Base-by-base conservation (phyloP, 2,113 vertebrate genomes). In the Psittacula cyanocephala region DNA sequence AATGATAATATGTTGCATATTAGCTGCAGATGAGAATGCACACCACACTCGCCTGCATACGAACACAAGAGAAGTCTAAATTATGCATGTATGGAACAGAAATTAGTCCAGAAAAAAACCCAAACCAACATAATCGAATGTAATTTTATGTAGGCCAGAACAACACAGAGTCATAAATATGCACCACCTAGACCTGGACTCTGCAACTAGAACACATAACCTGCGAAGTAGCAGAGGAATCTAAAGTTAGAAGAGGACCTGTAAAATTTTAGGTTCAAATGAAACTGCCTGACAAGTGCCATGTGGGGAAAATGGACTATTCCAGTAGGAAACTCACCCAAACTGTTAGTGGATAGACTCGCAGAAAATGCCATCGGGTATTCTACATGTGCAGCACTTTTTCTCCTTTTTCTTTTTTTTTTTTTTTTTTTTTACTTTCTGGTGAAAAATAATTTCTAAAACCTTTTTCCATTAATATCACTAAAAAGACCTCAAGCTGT, bases 401-500 rank as follows among this genome's bases (percentile, higher is more conserved):
- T 14, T 57, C 20, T 33, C 13, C 9, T 14, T 22, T n/a, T 9
- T 25, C n/a, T n/a, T n/a, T n/a, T n/a, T n/a, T n/a, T n/a, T n/a
- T n/a, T n/a, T 88, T 96, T 50, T 86, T 60, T 60, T 92, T 71
- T 88, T 86, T 71, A 35, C 83, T 68, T 64, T 92, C 23, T 67
- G 44, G 16, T 78, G 60, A 81, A 78, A 88, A 93, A 78, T 23
- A 74, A 35, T 13, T 44, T 29, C 80, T 65, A 29, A 18, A 65
- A 63, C 3, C 7, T 8, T 80, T 72, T 50, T n/a, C 24, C 0
- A 0, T 74, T 86, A 86, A 14, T 67, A 81, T 50, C 28, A 44
- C 20, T 53, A 31, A 80, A 82, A 63, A 28, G 37, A 11, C 9
- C 12, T 71, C 59, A 74, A 86, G 33, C 5, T 63, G 19, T 41